Evolutionary conservation across 2,888 invertebrate genomes (phyloP).

Genomic region (Agonopterix heracliana): DNA sequence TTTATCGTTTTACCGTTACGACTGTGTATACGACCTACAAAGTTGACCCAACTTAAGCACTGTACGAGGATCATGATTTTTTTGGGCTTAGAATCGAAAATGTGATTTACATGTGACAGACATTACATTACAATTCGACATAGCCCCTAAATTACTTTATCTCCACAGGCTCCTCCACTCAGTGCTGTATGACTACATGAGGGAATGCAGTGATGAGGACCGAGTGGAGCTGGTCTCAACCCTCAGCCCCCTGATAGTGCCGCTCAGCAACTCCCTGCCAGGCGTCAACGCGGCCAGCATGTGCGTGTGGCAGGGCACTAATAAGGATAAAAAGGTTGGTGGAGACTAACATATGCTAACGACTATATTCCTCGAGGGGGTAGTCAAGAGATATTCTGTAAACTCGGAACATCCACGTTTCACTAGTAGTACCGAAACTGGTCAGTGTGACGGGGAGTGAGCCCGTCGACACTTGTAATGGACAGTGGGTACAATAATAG

Average conservation of each 20-base stretch:
- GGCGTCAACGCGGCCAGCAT: conserved; percentile 88
- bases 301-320: conserved; percentile 91
- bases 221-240: conserved; percentile 84
- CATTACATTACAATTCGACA: no score
- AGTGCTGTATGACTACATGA: conserved; percentile 87
- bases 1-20: no score
- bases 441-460: not conserved
- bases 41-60: no score
- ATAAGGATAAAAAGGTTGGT: conserved; percentile 83
- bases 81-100: no score
- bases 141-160: no score
- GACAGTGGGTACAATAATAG: no score
- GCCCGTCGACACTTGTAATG: no score
- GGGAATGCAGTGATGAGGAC: conserved; percentile 82
- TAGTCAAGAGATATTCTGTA: not conserved
- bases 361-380: no score
- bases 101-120: no score
- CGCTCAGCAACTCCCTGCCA: conserved; percentile 84
- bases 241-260: conserved; percentile 80
- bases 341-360: not conserved
- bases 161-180: conserved; percentile 82
- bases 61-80: no score
- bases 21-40: no score
- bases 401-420: not conserved
- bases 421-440: not conserved